phyloP scores from a whole-genome alignment of 2,113 vertebrate species.

The Bufo gargarizans region DNA sequence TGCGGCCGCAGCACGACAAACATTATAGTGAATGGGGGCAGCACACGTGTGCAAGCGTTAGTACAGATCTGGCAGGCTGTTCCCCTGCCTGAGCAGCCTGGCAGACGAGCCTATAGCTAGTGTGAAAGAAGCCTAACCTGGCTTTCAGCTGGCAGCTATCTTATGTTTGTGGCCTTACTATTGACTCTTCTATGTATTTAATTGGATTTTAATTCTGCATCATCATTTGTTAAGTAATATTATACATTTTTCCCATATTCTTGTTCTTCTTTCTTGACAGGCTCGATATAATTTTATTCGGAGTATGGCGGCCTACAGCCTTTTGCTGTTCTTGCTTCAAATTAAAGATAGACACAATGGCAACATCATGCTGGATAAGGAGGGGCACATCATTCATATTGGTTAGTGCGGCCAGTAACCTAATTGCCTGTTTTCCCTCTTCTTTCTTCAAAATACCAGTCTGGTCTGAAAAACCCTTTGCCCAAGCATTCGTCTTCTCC shows the following conservation, averaged over 20 bases:
- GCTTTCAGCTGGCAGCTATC: background rate
- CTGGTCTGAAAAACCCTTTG: background rate
- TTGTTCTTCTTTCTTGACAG: conserved; percentile 67
- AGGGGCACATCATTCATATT: conserved; percentile 96
- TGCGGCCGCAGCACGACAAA: too few relatives aligned
- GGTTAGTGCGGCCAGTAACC: conserved; percentile 72
- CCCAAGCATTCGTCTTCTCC: too few relatives aligned
- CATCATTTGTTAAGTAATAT: background rate
- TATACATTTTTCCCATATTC: background rate
- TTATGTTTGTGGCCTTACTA: background rate
- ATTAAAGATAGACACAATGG: conserved; percentile 98
- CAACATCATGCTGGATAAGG: conserved; percentile 98
- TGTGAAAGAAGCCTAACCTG: too few relatives aligned
- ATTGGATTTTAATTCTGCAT: background rate
- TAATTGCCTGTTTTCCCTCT: background rate
- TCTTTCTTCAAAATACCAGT: background rate
- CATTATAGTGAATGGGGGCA: too few relatives aligned
- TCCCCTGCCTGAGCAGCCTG: too few relatives aligned
- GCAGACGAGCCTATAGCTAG: too few relatives aligned
- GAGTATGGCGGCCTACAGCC: conserved; percentile 97
- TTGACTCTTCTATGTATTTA: background rate
- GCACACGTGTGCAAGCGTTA: too few relatives aligned
- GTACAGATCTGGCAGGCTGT: too few relatives aligned
- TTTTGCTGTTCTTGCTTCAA: conserved; percentile 93
- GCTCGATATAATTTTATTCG: conserved; percentile 97